A percentile compares a stretch with the other conserved stretches of the same genome.
These are phyloP conservation scores for Sycophila sp. DNA, from an alignment of 1,140 invertebrate genomes.

Conservation along the genomic window DNA sequence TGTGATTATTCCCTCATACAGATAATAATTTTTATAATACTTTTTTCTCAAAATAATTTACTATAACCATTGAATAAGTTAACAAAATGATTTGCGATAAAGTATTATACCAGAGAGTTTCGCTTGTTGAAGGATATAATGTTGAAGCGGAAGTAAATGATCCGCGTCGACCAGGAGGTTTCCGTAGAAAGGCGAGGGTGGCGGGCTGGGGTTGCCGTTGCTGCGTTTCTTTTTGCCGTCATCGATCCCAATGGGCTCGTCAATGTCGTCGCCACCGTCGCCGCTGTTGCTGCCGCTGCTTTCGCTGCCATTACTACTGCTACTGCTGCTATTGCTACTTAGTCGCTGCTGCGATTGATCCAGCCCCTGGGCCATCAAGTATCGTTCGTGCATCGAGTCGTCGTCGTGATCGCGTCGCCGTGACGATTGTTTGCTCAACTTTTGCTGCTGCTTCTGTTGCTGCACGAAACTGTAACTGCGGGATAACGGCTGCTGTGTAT, in stretches of 20 bases:
- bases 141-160: conserved; percentile 84
- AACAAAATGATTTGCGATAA: not conserved
- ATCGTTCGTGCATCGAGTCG: conserved; percentile 86
- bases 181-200: conserved; percentile 61
- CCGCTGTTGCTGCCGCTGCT: conserved; percentile 59
- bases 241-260: conserved; percentile 29
- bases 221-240: conserved; percentile 60
- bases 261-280: conserved; percentile 46
- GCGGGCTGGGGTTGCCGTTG: conserved; percentile 63
- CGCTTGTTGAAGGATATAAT: conserved; percentile 88
- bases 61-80: no score
- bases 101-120: conserved; percentile 76
- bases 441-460: conserved; percentile 69
- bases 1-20: no score
- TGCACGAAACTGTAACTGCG: conserved; percentile 81
- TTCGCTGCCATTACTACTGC: conserved; percentile 58
- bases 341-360: conserved; percentile 54
- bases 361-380: conserved; percentile 67
- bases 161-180: conserved; percentile 61
- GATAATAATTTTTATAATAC: no score
- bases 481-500: conserved; percentile 62
- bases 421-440: conserved; percentile 60
- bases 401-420: conserved; percentile 69
- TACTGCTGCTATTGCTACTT: conserved; percentile 60
- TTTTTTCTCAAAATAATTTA: no score